Evolutionary conservation across 2,888 invertebrate species (phyloP).

Genomic region (Aphidoletes aphidimyza): DNA sequence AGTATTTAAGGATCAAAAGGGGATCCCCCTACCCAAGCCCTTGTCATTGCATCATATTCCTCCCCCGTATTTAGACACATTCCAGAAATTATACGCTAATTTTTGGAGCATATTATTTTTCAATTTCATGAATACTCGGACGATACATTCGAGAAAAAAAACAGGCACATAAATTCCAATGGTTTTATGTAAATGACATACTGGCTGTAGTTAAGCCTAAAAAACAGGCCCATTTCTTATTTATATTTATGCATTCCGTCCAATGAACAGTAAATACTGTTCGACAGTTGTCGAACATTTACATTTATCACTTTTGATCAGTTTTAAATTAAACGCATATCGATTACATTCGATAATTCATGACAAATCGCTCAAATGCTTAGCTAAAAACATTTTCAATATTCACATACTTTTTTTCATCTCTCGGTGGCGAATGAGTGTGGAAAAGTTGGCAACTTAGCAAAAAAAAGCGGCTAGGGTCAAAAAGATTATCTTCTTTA

Average conservation of each 20-base stretch:
- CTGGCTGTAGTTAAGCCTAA: background rate
- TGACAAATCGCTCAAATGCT: background rate
- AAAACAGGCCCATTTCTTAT: background rate
- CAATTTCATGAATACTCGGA: no score
- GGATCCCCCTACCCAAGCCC: no score
- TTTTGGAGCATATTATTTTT: no score
- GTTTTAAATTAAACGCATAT: background rate
- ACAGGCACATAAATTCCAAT: background rate
- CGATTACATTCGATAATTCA: background rate
- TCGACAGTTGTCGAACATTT: background rate
- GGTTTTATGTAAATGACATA: conserved; percentile 2
- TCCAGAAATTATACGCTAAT: background rate
- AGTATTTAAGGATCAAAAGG: no score
- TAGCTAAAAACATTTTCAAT: background rate
- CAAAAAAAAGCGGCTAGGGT: background rate
- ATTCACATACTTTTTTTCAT: background rate
- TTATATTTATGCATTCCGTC: background rate
- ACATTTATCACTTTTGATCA: background rate
- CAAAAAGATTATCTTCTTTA: no score
- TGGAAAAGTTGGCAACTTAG: no score
- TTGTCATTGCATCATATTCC: no score
- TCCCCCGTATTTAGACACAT: no score
- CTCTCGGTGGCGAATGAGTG: background rate
- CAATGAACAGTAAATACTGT: background rate
- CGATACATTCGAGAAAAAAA: no score